Base-by-base conservation (phyloP, 2,888 invertebrate genomes). In the Lasioglossum marginatum region DNA sequence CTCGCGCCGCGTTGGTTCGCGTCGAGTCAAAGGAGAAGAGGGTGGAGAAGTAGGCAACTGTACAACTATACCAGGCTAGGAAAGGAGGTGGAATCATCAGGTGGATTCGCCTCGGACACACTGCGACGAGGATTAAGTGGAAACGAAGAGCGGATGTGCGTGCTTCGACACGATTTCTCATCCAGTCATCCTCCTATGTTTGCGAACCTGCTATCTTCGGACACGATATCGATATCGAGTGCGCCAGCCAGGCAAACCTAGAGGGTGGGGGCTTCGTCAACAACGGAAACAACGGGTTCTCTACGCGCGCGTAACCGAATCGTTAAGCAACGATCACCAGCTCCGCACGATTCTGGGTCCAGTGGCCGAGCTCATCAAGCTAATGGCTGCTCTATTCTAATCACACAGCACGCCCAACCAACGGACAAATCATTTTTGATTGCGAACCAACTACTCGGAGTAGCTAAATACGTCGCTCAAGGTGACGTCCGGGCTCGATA, bases 361-460 rank as follows among this genome's bases (percentile, higher is more conserved):
- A 74, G 73, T 77, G 83, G 48, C 81, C 57, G 75, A 77, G 68
- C 88, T 92, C 90, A 90, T 92, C 88, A 86, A 72, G 74, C 87
- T 92, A 91, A 91, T 92, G 86, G 80, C 70, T 57, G 81, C 75
- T n/a, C 75, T n/a, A 68, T 79, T 68, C 52, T 78, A 80, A 87
- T 87, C 82, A 85, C 74, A 34, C 34, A 71, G 40, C 34, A 14
- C 78, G 63, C 37, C 34, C 66, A 31, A 16, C 60, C 52, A 68
- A n/a, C 16, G 48, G 57, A 34, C 80, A 57, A 78, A 87, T 77
- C 71, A 48, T 79, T 78, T 68, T 37, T 63, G 63, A 78, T 83
- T 82, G 78, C 78, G 63, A 48, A 71, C 68, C 27, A 70, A 14
- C 27, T 16, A 19, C 14, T 16, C n/a, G 40, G 34, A 12, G 31